Evolutionary conservation across 2,113 vertebrate species (phyloP).

Genomic region (Phyllostomus hastatus): DNA sequence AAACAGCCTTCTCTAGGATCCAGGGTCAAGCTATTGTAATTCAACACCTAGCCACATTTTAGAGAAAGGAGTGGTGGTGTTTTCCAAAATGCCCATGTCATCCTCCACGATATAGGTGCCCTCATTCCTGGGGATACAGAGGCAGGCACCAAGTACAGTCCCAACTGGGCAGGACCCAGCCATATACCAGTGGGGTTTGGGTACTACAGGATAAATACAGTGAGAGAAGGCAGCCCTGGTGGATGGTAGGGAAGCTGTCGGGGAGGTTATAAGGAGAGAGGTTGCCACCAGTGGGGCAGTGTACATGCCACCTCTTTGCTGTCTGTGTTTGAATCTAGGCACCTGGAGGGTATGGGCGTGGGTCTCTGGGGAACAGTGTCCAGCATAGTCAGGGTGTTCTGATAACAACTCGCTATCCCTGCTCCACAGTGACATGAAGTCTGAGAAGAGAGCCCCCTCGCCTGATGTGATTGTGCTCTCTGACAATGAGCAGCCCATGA

Average conservation of each 20-base stretch:
- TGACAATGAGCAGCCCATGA: slow-evolving; percentile 93
- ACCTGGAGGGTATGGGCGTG: not conserved
- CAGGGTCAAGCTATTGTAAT: not conserved
- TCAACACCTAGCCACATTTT: not conserved
- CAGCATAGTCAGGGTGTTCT: not conserved
- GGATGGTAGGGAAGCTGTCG: not conserved
- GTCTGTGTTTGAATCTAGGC: not conserved
- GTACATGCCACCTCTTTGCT: not conserved
- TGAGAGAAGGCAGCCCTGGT: not conserved
- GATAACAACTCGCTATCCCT: not conserved
- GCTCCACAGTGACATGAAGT: slow-evolving; percentile 86
- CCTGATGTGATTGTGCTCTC: slow-evolving; percentile 96
- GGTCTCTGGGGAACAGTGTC: not conserved
- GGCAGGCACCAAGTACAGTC: not conserved
- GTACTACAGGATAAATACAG: not conserved
- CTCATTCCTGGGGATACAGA: not conserved
- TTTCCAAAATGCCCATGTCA: not conserved
- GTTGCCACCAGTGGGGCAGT: not conserved
- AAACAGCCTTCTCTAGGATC: not conserved
- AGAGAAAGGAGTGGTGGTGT: not conserved
- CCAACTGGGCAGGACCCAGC: not conserved
- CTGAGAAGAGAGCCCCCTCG: slow-evolving; percentile 87
- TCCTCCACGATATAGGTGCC: not conserved
- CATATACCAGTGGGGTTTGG: not conserved
- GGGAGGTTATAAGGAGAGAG: not conserved